These are phyloP conservation scores for Tryphoninae sp. DNA, from an alignment of 2,888 invertebrate genomes.

Conservation along the genomic window DNA sequence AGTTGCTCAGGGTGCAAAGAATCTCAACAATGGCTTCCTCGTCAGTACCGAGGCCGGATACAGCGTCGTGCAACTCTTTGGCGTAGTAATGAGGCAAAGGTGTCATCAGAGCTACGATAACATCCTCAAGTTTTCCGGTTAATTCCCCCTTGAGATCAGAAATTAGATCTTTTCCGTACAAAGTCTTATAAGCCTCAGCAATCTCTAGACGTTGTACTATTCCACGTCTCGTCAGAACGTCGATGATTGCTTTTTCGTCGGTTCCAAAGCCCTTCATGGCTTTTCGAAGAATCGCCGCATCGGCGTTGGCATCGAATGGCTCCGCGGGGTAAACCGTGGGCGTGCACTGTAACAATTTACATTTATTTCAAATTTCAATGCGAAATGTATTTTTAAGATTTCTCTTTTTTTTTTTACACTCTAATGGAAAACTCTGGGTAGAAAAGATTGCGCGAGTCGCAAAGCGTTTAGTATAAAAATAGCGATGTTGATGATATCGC, in stretches of 20 bases:
- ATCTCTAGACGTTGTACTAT: constrained; percentile 96
- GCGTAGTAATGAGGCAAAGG: constrained; percentile 95
- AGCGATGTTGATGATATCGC: not conserved
- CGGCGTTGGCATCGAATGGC: constrained; percentile 92
- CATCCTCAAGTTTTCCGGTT: constrained; percentile 94
- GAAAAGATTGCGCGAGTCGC: not conserved
- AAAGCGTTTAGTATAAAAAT: not conserved
- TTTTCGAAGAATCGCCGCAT: constrained; percentile 92
- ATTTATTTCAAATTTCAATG: constrained; percentile 9
- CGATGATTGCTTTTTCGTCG: constrained; percentile 95
- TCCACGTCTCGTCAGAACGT: constrained; percentile 93
- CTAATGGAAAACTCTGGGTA: not conserved
- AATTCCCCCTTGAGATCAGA: constrained; percentile 94
- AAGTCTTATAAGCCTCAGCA: constrained; percentile 94
- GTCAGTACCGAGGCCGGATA: constrained; percentile 93
- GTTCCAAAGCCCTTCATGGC: constrained; percentile 97
- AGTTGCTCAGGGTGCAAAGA: constrained; percentile 94
- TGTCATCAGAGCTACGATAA: constrained; percentile 94
- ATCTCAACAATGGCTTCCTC: constrained; percentile 96
- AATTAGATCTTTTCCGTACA: constrained; percentile 92
- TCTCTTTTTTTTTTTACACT: not conserved
- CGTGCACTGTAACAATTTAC: constrained; percentile 85
- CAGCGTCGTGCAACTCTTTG: constrained; percentile 93
- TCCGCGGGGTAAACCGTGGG: constrained; percentile 94
- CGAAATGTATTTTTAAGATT: too few species aligned